Base-by-base conservation (phyloP, 2,797 vertebrate species). In the Crypturellus tataupa region DNA sequence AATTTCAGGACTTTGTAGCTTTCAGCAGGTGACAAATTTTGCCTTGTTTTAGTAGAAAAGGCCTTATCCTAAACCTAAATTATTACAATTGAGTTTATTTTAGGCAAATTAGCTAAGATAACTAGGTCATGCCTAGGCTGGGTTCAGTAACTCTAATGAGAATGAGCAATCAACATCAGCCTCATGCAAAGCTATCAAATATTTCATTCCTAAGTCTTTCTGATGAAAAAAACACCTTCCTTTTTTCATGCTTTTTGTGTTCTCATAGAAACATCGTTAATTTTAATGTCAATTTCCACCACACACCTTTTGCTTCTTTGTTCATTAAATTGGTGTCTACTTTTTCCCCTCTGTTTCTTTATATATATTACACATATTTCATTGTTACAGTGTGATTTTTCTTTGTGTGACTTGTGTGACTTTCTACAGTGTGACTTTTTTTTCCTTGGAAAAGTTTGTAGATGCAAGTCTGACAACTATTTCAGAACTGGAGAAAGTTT, bases 401-500 rank as follows among this genome's bases (percentile, higher is more conserved):
- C 15, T n/a, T n/a, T n/a, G n/a, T n/a, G n/a, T n/a, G n/a, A n/a
- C n/a, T n/a, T n/a, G 37, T 39, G 37, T 39, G 37, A 39, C 11
- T 39, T 39, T 39, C 11, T 39, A 39, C 37, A 39, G 37, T 39
- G 37, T 39, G 37, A 39, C 11, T 39, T 80, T 90, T 23, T 25
- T 65, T 62, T 62, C 25, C 47, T 90, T 82, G 58, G 72, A 90
- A 96, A 95, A 64, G 81, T 35, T 82, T 29, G 2, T 40, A 29
- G 88, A 17, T 62, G 35, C 14, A 88, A 67, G 88, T 92, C 85
- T 80, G 79, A 69, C 71, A 95, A 85, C 40, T 68, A 24, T 18
- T 90, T 85, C 44, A 90, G 51, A 88, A 85, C 42, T 81, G 80
- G 65, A 92, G 65, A 23, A 80, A 78, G 39, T 72, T 21, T 78